Evolutionary conservation across 2,797 vertebrate genomes (phyloP), one percentile per base, ranked within the genome.

Genomic region (Tolypeutes matacus): DNA sequence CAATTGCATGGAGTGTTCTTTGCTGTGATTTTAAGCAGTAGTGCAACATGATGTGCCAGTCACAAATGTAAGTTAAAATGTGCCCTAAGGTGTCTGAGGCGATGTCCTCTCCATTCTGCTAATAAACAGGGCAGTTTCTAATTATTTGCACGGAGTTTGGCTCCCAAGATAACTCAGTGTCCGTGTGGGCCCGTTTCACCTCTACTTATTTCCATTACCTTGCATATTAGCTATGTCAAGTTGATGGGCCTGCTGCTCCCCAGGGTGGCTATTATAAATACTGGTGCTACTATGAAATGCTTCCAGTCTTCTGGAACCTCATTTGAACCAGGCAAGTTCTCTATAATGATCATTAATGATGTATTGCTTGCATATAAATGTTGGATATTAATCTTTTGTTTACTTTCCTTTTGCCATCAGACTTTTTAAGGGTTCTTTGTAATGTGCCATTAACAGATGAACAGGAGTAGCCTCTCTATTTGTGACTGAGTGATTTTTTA

Each of bases 321-420:
- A 93, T 96, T 96, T 97, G 87, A 97, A 98, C 93, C 89, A 97
- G 97, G 58, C 69, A 81, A 73, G n/a, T 95, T 96, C 94, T 97
- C 96, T 69, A 82, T 97, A 96, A 96, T 95, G 95, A 96, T 96
- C 94, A 94, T 96, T 97, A 97, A 70, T 96, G 80, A 82, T 97
- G n/a, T 96, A 92, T 89, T 92, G 92, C 98, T 97, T 97, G 94
- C 72, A 78, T 97, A 94, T 91, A 97, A 97, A 96, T 97, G 81
- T 95, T 95, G 95, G 56, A 67, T 95, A 97, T 97, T 97, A 95
- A 94, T 97, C 94, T 95, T 98, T 96, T 91, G 80, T 97, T 98
- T 97, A 95, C 96, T 97, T 97, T 93, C 27, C 81, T 58, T 95
- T 29, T 96, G 96, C 64, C 53, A 95, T 97, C 69, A 94, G 69